Conservation (phyloP, 2,113 vertebrate species). For the Oreochromis tanganicae region DNA sequence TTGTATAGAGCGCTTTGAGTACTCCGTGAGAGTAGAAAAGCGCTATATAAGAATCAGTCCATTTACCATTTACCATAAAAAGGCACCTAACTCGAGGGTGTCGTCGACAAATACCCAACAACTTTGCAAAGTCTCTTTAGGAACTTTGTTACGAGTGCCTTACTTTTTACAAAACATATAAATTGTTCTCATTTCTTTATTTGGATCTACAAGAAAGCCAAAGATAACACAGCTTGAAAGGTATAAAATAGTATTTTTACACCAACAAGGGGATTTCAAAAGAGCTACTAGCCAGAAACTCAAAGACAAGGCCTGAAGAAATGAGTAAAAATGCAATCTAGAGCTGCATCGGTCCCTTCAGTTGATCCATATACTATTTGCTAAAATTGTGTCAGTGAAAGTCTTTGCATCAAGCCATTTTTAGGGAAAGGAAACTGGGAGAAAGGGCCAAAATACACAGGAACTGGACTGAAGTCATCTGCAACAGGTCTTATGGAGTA, state of each 20-base stretch:
- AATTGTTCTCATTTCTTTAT: not conserved
- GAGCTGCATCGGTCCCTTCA: not conserved
- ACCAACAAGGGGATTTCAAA: not conserved
- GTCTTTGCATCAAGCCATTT: not conserved
- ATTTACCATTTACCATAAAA: not conserved
- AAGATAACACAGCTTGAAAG: not conserved
- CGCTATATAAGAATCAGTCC: too few relatives aligned
- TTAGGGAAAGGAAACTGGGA: not conserved
- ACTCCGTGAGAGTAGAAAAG: too few relatives aligned
- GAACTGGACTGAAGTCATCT: not conserved
- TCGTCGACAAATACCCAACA: not conserved
- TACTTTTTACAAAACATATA: not conserved
- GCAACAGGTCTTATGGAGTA: not conserved
- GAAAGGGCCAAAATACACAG: not conserved
- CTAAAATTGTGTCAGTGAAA: not conserved
- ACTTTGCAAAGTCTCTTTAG: not conserved
- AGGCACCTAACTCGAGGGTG: not conserved
- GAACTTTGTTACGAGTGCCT: not conserved
- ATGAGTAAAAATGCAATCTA: not conserved
- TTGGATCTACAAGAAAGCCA: not conserved
- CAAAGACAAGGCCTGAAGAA: not conserved
- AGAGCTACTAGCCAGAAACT: not conserved
- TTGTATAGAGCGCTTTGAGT: too few relatives aligned
- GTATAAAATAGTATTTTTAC: not conserved
- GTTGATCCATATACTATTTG: not conserved